Conservation (phyloP, 2,113 vertebrate species). For the Rhynchomys soricoides region DNA sequence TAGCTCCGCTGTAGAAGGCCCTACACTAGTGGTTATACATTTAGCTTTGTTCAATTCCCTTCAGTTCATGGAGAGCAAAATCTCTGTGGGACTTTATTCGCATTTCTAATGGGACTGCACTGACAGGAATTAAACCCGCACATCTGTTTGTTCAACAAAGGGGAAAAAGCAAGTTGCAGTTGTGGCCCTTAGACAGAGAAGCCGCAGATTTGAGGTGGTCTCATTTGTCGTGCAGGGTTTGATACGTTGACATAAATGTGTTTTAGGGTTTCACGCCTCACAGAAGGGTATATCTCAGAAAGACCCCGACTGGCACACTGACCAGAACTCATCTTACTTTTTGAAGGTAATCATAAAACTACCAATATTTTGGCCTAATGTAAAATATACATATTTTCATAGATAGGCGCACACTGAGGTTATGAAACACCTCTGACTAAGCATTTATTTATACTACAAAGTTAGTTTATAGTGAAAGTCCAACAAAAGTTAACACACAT, state of each 20-base stretch:
- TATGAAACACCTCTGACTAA: slow-evolving; percentile 10
- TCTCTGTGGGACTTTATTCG: background rate
- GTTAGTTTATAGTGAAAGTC: slow-evolving; percentile 15
- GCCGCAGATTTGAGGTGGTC: background rate
- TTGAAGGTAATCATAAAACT: background rate
- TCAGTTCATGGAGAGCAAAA: background rate
- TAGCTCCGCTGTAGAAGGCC: background rate
- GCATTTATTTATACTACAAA: slow-evolving; percentile 34
- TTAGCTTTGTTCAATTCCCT: slow-evolving; percentile 10
- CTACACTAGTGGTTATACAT: background rate
- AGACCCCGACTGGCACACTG: background rate
- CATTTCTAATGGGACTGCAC: background rate
- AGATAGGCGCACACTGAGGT: background rate
- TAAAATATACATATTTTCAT: background rate
- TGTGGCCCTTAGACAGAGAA: background rate
- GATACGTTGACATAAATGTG: background rate
- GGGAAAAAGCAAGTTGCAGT: background rate
- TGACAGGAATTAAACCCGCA: background rate
- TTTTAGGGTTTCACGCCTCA: background rate
- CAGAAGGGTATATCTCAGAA: slow-evolving; percentile 27
- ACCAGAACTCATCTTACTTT: background rate
- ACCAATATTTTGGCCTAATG: background rate
- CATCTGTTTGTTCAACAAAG: background rate
- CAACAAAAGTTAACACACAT: background rate
- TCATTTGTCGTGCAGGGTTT: background rate